Evolutionary conservation across 2,888 invertebrate genomes (phyloP).

Genomic region (Latrodectus hesperus): DNA sequence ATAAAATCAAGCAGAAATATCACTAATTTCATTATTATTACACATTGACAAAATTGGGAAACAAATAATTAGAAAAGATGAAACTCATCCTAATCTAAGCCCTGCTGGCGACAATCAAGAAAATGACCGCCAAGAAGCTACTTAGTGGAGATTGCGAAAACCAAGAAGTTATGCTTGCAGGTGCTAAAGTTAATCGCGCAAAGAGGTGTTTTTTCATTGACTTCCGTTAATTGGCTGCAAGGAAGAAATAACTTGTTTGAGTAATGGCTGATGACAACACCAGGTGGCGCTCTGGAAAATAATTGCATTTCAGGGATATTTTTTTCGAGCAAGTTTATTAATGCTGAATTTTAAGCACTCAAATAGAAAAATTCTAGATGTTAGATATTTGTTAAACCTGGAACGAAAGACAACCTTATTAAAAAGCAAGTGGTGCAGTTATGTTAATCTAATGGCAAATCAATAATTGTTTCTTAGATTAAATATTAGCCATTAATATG

Average conservation of each 20-base stretch:
- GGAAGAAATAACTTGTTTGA: constrained; percentile 37
- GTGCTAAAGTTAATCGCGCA: constrained; percentile 53
- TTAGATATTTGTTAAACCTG: too few relatives aligned
- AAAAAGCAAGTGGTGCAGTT: too few relatives aligned
- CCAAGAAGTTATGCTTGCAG: neutral
- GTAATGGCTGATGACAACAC: constrained; percentile 51
- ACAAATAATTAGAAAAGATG: neutral
- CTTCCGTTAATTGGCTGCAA: constrained; percentile 52
- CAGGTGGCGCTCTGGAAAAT: constrained; percentile 30
- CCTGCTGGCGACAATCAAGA: neutral
- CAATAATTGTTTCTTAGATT: too few relatives aligned
- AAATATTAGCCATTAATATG: too few relatives aligned
- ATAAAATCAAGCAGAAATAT: too few relatives aligned
- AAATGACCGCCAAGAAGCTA: neutral
- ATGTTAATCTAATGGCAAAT: too few relatives aligned
- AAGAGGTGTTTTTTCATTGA: constrained; percentile 54
- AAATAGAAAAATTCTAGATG: neutral
- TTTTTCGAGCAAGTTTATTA: neutral
- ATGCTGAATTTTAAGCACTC: neutral
- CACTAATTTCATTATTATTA: neutral
- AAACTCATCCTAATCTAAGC: neutral
- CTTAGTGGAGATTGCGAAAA: constrained; percentile 7
- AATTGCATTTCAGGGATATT: neutral
- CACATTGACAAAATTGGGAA: neutral
- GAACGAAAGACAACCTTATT: too few relatives aligned